phyloP scores from a whole-genome alignment of 2,113 vertebrate genomes.

The Grantiella picta region DNA sequence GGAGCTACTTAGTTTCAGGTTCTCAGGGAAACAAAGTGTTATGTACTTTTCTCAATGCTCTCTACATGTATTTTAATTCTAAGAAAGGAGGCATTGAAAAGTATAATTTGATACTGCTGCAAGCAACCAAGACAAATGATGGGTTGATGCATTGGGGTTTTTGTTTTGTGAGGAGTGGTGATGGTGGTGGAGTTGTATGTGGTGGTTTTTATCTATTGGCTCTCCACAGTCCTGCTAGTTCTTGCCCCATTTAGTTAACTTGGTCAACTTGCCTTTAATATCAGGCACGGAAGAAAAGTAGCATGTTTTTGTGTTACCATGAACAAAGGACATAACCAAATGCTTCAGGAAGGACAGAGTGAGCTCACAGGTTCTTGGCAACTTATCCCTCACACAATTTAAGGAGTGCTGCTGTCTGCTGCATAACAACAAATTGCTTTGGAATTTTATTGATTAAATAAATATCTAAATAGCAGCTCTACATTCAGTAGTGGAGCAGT shows the following conservation, averaged over 20 bases:
- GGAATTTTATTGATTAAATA: neutral
- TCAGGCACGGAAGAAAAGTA: neutral
- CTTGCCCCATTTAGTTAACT: neutral
- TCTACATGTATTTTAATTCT: neutral
- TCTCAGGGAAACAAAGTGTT: neutral
- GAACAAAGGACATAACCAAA: neutral
- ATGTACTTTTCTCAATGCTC: neutral
- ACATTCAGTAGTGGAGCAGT: neutral
- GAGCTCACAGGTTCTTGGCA: neutral
- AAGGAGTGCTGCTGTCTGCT: constrained; percentile 37
- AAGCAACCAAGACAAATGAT: neutral
- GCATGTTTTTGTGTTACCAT: neutral
- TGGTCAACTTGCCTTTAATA: neutral
- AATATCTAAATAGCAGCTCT: neutral
- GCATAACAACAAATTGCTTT: neutral
- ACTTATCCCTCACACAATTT: neutral
- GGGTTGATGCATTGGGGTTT: neutral
- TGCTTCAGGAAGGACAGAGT: neutral
- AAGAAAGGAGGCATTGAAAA: neutral
- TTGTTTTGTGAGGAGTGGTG: neutral
- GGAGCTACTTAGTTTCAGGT: neutral
- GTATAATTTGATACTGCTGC: neutral
- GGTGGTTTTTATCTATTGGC: fast-evolving
- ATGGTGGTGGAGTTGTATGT: neutral
- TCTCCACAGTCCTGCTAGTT: neutral